These are phyloP conservation scores for Plestiodon gilberti DNA, from an alignment of 2,113 vertebrate species.

Conservation along the genomic window DNA sequence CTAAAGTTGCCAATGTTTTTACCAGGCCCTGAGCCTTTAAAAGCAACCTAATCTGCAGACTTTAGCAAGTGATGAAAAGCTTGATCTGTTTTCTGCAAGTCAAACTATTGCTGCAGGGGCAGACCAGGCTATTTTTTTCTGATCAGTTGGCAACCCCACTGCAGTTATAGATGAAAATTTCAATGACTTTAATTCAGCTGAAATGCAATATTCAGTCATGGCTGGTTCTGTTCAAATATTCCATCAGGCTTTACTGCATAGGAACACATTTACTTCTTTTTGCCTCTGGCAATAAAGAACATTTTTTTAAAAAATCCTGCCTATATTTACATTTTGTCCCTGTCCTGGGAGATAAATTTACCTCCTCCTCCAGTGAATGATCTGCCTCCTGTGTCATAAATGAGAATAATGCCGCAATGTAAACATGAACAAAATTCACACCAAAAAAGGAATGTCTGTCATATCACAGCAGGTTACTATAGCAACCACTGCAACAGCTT, in stretches of 20 bases:
- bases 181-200: slow-evolving; percentile 1
- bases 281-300: neutral
- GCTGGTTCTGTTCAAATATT: neutral
- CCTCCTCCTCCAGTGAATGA: neutral
- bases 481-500: slow-evolving; percentile 55
- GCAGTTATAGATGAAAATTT: neutral
- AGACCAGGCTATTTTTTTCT: neutral
- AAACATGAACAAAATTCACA: slow-evolving; percentile 37
- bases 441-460: slow-evolving; percentile 26
- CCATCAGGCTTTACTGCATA: neutral
- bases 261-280: neutral
- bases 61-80: neutral
- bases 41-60: neutral
- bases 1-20: neutral
- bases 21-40: neutral
- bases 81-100: neutral
- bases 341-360: slow-evolving; percentile 1
- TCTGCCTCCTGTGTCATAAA: neutral
- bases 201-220: neutral
- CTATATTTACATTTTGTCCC: slow-evolving; percentile 1
- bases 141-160: neutral
- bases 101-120: too few species aligned
- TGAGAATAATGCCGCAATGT: slow-evolving; percentile 2
- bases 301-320: neutral
- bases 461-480: slow-evolving; percentile 42